phyloP scores from a whole-genome alignment of 2,113 vertebrate species.

The Corythaixoides concolor region DNA sequence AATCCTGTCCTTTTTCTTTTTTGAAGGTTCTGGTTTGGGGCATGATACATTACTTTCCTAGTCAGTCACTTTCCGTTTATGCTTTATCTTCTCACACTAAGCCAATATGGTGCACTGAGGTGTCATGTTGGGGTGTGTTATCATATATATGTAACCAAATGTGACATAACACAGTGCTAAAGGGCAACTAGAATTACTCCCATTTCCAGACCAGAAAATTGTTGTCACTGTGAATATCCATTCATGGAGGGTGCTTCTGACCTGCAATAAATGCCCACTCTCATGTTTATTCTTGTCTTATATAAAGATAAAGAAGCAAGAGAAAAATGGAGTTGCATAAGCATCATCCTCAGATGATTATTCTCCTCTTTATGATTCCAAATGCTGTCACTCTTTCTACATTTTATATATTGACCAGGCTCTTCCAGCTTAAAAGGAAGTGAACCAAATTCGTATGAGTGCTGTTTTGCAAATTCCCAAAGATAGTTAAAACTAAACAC shows the following conservation, averaged over 20 bases:
- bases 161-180: not conserved
- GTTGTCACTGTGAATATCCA: slow-evolving; percentile 29
- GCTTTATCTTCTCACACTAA: not conserved
- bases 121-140: not conserved
- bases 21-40: not conserved
- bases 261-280: not conserved
- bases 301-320: not conserved
- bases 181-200: slow-evolving; percentile 27
- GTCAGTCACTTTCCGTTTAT: slow-evolving; percentile 7
- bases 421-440: not conserved
- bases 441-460: not conserved
- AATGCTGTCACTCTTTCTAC: not conserved
- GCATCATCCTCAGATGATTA: not conserved
- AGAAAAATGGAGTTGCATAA: not conserved
- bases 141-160: not conserved
- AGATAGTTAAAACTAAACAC: not conserved
- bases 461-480: not conserved
- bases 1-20: not conserved
- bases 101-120: not conserved
- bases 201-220: slow-evolving; percentile 35
- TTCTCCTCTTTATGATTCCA: not conserved
- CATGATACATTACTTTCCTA: not conserved
- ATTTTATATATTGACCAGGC: not conserved
- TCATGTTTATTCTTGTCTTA: not conserved
- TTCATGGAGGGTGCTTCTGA: not conserved